Conservation (phyloP, 2,113 vertebrate species). For the Condylura cristata region DNA sequence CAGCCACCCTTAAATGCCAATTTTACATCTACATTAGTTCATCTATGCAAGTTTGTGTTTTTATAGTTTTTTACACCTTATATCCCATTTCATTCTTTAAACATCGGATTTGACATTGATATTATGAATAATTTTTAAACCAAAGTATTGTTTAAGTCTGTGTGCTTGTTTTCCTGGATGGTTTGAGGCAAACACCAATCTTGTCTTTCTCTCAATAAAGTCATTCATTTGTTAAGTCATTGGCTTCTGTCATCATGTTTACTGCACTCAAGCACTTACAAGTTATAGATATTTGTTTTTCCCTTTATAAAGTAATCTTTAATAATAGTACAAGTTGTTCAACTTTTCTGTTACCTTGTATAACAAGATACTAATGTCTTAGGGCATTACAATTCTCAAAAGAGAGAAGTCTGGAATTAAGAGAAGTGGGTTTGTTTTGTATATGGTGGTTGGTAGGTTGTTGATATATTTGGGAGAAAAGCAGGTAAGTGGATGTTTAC, state of each 20-base stretch:
- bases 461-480: not conserved
- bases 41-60: slow-evolving; percentile 86
- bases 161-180: slow-evolving; percentile 80
- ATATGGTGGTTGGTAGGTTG: not conserved
- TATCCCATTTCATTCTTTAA: slow-evolving; percentile 75
- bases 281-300: not conserved
- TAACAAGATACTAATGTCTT: not conserved
- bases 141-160: slow-evolving; percentile 84
- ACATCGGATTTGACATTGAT: slow-evolving; percentile 80
- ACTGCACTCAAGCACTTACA: slow-evolving; percentile 57
- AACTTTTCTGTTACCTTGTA: not conserved
- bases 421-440: not conserved
- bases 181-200: slow-evolving; percentile 77
- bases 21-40: slow-evolving; percentile 73
- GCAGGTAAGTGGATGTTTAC: not conserved
- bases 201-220: slow-evolving; percentile 85
- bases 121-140: slow-evolving; percentile 84
- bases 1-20: slow-evolving; percentile 64
- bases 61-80: slow-evolving; percentile 32
- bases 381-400: not conserved
- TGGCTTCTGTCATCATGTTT: slow-evolving; percentile 16
- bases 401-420: not conserved
- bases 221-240: slow-evolving; percentile 78
- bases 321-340: not conserved
- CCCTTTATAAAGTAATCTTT: not conserved